Evolutionary conservation across 2,797 vertebrate species (phyloP).

Genomic region (Lagorchestes hirsutus): DNA sequence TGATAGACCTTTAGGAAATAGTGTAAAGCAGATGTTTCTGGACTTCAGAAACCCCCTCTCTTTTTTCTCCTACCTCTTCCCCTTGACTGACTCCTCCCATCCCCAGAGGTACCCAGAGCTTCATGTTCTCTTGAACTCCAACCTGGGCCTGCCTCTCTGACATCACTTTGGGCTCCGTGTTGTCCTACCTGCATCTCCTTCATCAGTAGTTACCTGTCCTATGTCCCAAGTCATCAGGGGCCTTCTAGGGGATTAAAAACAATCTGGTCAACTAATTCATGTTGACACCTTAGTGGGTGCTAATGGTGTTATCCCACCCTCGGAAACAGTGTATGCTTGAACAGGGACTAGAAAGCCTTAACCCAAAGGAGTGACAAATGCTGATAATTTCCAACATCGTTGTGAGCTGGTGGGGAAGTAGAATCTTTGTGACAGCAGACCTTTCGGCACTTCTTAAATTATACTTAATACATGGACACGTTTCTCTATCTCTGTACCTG

Average conservation of each 20-base stretch:
- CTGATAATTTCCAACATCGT: not conserved
- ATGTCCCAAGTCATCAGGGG: fast-evolving
- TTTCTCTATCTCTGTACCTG: not conserved
- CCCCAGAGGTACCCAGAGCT: not conserved
- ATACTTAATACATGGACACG: not conserved
- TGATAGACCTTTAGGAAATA: not conserved
- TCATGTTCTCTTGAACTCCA: not conserved
- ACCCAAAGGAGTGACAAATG: not conserved
- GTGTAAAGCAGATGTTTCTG: not conserved
- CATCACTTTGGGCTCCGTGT: not conserved
- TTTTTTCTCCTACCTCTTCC: not conserved
- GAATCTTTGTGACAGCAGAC: not conserved
- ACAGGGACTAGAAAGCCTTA: not conserved
- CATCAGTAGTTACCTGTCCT: not conserved
- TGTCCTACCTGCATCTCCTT: not conserved
- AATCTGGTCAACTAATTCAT: not conserved
- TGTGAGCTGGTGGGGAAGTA: not conserved
- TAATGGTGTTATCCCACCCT: not conserved
- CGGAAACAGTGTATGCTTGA: not conserved
- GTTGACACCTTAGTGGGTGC: not conserved
- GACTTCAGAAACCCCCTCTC: not conserved
- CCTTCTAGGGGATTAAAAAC: not conserved
- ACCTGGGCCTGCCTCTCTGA: not conserved
- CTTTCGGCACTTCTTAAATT: not conserved
- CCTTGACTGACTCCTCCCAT: not conserved